phyloP scores from a whole-genome alignment of 2,888 invertebrate genomes.

The Xestia rhomboidea region DNA sequence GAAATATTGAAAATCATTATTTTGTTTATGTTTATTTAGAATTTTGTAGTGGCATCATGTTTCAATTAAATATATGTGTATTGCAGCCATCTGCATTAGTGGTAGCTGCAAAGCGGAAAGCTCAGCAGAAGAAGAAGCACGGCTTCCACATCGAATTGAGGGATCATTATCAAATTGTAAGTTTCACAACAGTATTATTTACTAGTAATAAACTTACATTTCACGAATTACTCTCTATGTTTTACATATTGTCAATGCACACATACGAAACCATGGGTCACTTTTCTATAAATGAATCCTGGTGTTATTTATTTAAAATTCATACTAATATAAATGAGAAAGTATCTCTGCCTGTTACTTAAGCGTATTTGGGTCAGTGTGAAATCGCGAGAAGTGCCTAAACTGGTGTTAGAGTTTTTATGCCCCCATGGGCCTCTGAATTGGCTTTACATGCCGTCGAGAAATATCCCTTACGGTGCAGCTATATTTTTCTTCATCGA shows the following conservation, averaged over 20 bases:
- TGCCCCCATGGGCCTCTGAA: too few species aligned
- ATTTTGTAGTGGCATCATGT: slow-evolving; percentile 5
- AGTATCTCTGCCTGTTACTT: too few species aligned
- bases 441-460: too few species aligned
- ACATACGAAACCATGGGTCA: neutral
- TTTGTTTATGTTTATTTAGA: neutral
- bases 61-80: slow-evolving; percentile 37
- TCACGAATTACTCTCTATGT: neutral
- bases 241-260: too few species aligned
- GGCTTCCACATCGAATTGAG: slow-evolving; percentile 86
- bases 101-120: slow-evolving; percentile 93
- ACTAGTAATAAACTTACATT: neutral
- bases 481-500: too few species aligned
- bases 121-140: slow-evolving; percentile 90
- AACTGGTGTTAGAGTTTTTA: too few species aligned
- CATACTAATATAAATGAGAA: too few species aligned
- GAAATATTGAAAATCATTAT: neutral
- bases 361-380: too few species aligned
- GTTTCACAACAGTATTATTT: slow-evolving; percentile 63
- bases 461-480: too few species aligned
- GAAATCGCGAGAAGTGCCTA: too few species aligned
- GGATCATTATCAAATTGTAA: slow-evolving; percentile 93
- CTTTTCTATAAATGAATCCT: too few species aligned
- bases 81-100: slow-evolving; percentile 90
- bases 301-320: too few species aligned